Conservation (phyloP, 2,797 vertebrate species). For the Ambastaia sidthimunki region DNA sequence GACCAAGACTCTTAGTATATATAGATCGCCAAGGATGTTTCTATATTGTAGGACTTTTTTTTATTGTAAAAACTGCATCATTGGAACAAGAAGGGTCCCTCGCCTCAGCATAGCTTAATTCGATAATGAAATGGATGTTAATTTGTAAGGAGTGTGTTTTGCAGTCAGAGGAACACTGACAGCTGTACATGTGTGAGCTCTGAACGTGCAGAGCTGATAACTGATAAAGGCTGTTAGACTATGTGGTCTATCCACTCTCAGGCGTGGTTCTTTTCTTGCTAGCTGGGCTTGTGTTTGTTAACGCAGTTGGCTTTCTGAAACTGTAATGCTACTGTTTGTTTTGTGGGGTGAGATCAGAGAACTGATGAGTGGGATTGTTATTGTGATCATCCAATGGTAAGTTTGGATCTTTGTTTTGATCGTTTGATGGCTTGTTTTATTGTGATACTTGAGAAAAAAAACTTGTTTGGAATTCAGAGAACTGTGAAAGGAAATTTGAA, state of each 20-base stretch:
- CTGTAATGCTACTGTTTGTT: slow-evolving; percentile 5
- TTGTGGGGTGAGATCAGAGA: slow-evolving; percentile 32
- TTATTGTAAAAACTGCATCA: slow-evolving; percentile 28
- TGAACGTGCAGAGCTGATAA: slow-evolving; percentile 34
- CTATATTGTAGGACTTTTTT: slow-evolving; percentile 32
- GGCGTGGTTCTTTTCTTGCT: slow-evolving; percentile 45
- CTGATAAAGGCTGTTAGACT: slow-evolving; percentile 37
- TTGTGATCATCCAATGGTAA: neutral
- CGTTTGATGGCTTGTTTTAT: slow-evolving; percentile 8
- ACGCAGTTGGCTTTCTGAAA: slow-evolving; percentile 35
- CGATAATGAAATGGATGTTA: slow-evolving; percentile 69
- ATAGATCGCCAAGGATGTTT: slow-evolving; percentile 21
- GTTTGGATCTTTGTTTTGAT: slow-evolving; percentile 1
- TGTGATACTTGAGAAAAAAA: slow-evolving; percentile 7
- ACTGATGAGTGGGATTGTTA: neutral
- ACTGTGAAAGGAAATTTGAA: slow-evolving; percentile 36
- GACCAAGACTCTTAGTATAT: slow-evolving; percentile 13
- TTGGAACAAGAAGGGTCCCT: slow-evolving; percentile 13
- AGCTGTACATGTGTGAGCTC: slow-evolving; percentile 57
- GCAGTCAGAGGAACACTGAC: slow-evolving; percentile 39
- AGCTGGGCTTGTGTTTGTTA: slow-evolving; percentile 27
- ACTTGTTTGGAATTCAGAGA: slow-evolving; percentile 11
- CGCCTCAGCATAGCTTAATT: slow-evolving; percentile 14
- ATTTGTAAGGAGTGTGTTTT: slow-evolving; percentile 68
- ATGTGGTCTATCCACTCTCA: slow-evolving; percentile 57